Conservation (phyloP, 2,888 invertebrate genomes). For the Hemithea aestivaria region DNA sequence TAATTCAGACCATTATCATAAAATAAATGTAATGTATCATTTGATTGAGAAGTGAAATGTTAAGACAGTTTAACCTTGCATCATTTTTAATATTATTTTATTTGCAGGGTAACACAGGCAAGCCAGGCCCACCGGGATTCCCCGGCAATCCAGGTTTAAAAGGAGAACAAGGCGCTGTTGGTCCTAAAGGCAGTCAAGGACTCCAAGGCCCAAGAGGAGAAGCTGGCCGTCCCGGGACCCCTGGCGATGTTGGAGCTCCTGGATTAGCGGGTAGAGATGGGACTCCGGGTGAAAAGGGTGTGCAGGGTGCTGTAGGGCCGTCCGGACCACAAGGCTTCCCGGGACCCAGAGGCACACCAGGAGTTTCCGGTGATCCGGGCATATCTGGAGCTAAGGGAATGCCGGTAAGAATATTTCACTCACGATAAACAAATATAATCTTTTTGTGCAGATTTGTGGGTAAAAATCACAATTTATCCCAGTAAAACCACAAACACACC, state of each 20-base stretch:
- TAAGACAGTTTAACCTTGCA: too few relatives aligned
- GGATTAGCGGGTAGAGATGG: constrained; percentile 91
- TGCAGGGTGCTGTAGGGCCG: constrained; percentile 84
- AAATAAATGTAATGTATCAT: too few relatives aligned
- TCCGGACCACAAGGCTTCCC: constrained; percentile 90
- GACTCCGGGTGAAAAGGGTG: constrained; percentile 88
- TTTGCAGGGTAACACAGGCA: constrained; percentile 86
- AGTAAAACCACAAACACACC: too few relatives aligned
- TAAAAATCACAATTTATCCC: too few relatives aligned
- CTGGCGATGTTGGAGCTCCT: constrained; percentile 86
- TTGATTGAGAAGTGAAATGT: too few relatives aligned
- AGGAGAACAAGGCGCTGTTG: constrained; percentile 86
- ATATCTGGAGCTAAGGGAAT: constrained; percentile 87
- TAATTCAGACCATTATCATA: too few relatives aligned
- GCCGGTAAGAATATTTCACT: constrained; percentile 68
- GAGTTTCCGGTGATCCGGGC: constrained; percentile 85
- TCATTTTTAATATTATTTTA: constrained; percentile 1
- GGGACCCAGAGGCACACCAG: constrained; percentile 88
- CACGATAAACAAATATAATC: background rate
- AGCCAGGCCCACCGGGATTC: constrained; percentile 91
- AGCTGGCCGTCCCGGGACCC: constrained; percentile 86
- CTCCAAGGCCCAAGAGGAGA: constrained; percentile 90
- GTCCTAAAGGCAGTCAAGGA: constrained; percentile 90
- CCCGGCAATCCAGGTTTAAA: constrained; percentile 90
- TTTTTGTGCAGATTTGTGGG: background rate